These are phyloP conservation scores for Sebastes hubbsi DNA, from an alignment of 2,797 vertebrate species.

Conservation along the genomic window DNA sequence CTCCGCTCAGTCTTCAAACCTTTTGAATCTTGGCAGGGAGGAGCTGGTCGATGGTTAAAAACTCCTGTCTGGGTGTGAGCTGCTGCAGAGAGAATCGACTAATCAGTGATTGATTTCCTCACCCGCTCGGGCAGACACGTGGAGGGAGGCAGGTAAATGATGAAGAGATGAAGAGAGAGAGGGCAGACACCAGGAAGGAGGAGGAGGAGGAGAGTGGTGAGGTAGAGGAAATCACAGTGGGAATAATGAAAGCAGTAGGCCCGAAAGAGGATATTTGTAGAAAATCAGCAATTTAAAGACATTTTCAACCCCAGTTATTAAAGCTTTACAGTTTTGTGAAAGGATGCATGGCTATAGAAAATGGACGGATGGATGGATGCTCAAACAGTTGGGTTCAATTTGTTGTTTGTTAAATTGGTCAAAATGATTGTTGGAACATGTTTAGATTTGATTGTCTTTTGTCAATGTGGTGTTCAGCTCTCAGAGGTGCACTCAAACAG, in stretches of 20 bases:
- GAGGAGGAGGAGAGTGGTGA: neutral
- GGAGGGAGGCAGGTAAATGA: constrained; percentile 41
- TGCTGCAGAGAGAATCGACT: constrained; percentile 47
- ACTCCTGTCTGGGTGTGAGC: constrained; percentile 32
- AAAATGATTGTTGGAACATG: neutral
- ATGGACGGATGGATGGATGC: neutral
- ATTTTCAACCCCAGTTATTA: neutral
- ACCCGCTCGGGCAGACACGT: constrained; percentile 39
- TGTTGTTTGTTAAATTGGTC: neutral
- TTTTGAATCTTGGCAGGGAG: constrained; percentile 12
- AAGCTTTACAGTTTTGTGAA: neutral
- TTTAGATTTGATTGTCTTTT: neutral
- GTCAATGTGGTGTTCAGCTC: neutral
- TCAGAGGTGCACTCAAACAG: neutral
- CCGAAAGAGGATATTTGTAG: neutral
- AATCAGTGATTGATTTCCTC: constrained; percentile 69
- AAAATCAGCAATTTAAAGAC: neutral
- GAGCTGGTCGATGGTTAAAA: constrained; percentile 47
- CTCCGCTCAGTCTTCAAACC: neutral
- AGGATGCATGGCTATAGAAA: neutral
- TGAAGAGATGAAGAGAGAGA: constrained; percentile 32
- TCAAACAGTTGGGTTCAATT: neutral
- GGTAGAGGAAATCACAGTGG: constrained; percentile 21
- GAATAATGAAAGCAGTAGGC: constrained; percentile 31
- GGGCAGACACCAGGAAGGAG: neutral